Evolutionary conservation across 53 echinoderm and acorn worm genomes (phyloP).

Genomic region (Astropecten irregularis): DNA sequence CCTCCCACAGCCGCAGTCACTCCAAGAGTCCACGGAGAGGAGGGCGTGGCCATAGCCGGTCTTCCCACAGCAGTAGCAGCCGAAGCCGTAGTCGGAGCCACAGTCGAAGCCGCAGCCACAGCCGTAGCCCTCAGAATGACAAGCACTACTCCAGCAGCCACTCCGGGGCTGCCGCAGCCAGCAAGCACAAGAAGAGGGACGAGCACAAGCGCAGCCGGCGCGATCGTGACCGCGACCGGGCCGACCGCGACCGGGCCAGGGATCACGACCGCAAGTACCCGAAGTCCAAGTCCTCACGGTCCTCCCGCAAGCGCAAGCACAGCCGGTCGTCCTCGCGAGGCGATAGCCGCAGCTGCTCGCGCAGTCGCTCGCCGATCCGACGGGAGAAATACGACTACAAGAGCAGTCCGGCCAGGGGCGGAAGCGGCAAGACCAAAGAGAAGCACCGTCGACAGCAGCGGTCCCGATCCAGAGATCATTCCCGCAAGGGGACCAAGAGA

Average conservation of each 20-base stretch:
- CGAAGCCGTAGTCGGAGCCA: conserved; percentile 60
- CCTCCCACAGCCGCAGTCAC: conserved; percentile 58
- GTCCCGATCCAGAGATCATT: conserved; percentile 63
- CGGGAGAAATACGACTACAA: conserved; percentile 35
- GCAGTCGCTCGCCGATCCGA: conserved; percentile 64
- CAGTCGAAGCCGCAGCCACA: conserved; percentile 59
- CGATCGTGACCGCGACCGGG: not conserved
- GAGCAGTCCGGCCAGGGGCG: conserved; percentile 19
- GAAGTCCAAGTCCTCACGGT: conserved; percentile 40
- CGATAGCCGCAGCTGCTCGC: conserved; percentile 60
- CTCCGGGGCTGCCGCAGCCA: conserved; percentile 33
- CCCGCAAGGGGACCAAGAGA: conserved; percentile 61
- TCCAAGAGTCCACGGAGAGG: conserved; percentile 63
- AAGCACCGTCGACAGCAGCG: conserved; percentile 37
- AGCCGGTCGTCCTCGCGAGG: conserved; percentile 65
- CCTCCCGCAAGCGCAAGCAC: conserved; percentile 69
- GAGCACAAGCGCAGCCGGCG: conserved; percentile 29
- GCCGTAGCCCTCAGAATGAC: conserved; percentile 61
- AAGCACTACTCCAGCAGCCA: conserved; percentile 25
- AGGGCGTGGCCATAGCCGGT: conserved; percentile 53
- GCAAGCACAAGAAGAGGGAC: conserved; percentile 68
- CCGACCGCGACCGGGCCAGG: conserved; percentile 7
- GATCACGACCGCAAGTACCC: conserved; percentile 12
- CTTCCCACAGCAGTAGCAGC: conserved; percentile 38
- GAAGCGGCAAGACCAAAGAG: conserved; percentile 25